phyloP scores from a whole-genome alignment of 2,797 vertebrate genomes.

The Tokudaia tokunoshimensis region DNA sequence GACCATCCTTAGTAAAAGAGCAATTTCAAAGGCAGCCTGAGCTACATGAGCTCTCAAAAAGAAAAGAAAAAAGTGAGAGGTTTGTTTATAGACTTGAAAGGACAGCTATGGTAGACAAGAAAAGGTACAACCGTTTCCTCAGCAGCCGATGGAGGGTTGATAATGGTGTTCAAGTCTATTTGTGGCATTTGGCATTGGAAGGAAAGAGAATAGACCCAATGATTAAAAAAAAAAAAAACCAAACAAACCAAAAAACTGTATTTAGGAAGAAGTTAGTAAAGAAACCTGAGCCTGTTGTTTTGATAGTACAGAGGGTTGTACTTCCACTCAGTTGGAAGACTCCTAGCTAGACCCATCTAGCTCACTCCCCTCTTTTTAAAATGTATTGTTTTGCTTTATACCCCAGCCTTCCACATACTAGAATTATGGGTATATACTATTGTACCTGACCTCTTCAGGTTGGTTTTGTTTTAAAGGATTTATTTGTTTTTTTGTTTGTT shows the following conservation, averaged over 20 bases:
- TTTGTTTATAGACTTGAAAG: background rate
- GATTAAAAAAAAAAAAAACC: background rate
- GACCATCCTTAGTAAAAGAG: background rate
- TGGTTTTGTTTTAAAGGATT: background rate
- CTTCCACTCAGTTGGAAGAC: background rate
- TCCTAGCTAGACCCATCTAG: background rate
- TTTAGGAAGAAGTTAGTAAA: slow-evolving; percentile 31
- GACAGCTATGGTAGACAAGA: background rate
- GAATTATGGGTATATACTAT: background rate
- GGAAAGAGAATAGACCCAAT: background rate
- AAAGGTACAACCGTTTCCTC: background rate
- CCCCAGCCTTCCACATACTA: background rate
- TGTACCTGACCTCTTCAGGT: background rate
- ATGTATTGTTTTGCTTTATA: background rate
- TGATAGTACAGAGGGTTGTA: background rate
- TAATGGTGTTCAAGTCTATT: background rate
- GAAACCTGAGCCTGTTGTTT: background rate
- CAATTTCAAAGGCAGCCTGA: background rate
- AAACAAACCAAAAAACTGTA: background rate
- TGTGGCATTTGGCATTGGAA: background rate
- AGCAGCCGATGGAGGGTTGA: background rate
- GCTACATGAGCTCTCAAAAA: background rate
- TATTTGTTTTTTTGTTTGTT: background rate
- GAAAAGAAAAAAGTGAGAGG: background rate
- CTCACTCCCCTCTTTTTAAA: background rate